These are phyloP conservation scores for Sweltsa coloradensis DNA, from an alignment of 1,140 invertebrate species.

Conservation along the genomic window DNA sequence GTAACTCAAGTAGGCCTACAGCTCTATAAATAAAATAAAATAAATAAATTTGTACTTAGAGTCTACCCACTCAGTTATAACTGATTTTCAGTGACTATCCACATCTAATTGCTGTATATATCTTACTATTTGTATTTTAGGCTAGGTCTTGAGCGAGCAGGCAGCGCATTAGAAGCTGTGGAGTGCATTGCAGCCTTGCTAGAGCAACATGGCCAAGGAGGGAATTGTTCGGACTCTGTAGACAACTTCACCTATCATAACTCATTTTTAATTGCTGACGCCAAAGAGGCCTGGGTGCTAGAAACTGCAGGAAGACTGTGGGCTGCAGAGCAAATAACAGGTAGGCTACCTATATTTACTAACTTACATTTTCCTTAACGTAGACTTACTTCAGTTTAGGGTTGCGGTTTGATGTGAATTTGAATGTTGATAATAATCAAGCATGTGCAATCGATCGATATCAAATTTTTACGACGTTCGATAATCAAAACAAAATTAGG, in stretches of 20 bases:
- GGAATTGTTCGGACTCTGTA: conserved; percentile 46
- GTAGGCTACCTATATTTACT: conserved; percentile 32
- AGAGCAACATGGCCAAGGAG: conserved; percentile 56
- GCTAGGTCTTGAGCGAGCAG: conserved; percentile 50
- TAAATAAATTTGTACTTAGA: neutral
- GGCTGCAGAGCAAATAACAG: conserved; percentile 56
- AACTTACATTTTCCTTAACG: too few relatives aligned
- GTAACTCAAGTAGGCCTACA: too few relatives aligned
- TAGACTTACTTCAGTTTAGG: too few relatives aligned
- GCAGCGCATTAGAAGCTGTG: conserved; percentile 44
- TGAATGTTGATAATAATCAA: too few relatives aligned
- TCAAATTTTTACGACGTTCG: too few relatives aligned
- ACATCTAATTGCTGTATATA: too few relatives aligned
- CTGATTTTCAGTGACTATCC: neutral
- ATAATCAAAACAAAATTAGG: too few relatives aligned
- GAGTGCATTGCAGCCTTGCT: conserved; percentile 49
- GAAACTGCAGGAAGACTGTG: conserved; percentile 62
- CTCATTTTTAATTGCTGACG: conserved; percentile 51
- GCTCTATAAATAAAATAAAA: neutral
- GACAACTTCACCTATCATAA: conserved; percentile 47
- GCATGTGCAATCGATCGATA: too few relatives aligned
- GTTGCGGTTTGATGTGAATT: too few relatives aligned
- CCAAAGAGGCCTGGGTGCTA: conserved; percentile 51
- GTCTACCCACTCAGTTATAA: neutral
- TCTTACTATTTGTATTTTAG: conserved; percentile 37